phyloP scores from a whole-genome alignment of 2,888 invertebrate species.

The Lobophora halterata region DNA sequence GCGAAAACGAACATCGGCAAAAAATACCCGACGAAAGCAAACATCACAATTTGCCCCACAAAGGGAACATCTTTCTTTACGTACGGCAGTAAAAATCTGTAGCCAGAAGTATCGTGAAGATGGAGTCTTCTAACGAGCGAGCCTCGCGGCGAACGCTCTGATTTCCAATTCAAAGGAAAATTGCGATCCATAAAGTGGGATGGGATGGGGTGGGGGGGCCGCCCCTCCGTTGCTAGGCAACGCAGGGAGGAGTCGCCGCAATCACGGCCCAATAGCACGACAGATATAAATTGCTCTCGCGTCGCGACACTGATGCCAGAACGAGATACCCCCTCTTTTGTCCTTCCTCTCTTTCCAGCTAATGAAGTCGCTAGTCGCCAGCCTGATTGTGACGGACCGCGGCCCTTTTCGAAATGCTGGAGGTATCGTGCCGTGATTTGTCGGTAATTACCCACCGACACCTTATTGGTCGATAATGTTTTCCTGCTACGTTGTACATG shows the following conservation, averaged over 20 bases:
- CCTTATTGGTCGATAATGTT: constrained; percentile 44
- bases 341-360: constrained; percentile 55
- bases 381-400: constrained; percentile 74
- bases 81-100: constrained; percentile 71
- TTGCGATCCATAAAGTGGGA: constrained; percentile 78
- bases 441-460: constrained; percentile 48
- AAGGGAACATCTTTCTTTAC: constrained; percentile 66
- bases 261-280: constrained; percentile 82
- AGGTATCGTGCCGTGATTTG: constrained; percentile 64
- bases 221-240: constrained; percentile 82
- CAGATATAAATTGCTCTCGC: constrained; percentile 81
- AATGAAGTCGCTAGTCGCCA: constrained; percentile 74
- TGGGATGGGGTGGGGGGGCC: constrained; percentile 49
- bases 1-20: constrained; percentile 23
- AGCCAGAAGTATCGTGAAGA: constrained; percentile 68
- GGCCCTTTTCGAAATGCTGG: constrained; percentile 69
- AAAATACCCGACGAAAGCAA: constrained; percentile 39
- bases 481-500: constrained; percentile 33
- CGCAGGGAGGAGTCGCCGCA: constrained; percentile 83
- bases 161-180: constrained; percentile 82
- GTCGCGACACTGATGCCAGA: constrained; percentile 69
- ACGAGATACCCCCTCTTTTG: constrained; percentile 41
- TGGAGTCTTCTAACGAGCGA: constrained; percentile 73
- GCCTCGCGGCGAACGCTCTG: constrained; percentile 75
- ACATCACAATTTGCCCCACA: constrained; percentile 58